phyloP scores from a whole-genome alignment of 2,797 vertebrate species.

The Anisognathus igniventris region DNA sequence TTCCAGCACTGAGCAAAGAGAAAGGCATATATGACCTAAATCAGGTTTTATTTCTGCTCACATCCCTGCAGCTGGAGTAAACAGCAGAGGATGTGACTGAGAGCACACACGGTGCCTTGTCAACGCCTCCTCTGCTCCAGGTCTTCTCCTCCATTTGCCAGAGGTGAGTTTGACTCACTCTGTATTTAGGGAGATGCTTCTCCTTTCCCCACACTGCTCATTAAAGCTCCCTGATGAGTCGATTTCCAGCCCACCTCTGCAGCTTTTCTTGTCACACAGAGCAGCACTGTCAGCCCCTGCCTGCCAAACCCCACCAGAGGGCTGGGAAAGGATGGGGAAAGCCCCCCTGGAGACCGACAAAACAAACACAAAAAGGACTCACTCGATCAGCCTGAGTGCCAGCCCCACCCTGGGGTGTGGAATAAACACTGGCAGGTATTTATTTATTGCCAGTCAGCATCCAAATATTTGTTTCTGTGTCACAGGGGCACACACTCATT shows the following conservation, averaged over 20 bases:
- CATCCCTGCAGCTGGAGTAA: slow-evolving; percentile 45
- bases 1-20: slow-evolving; percentile 7
- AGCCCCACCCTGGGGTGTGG: slow-evolving; percentile 61
- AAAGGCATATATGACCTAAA: slow-evolving; percentile 63
- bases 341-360: neutral
- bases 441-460: slow-evolving; percentile 36
- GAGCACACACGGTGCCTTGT: slow-evolving; percentile 25
- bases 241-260: neutral
- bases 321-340: neutral
- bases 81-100: slow-evolving; percentile 60
- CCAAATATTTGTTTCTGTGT: slow-evolving; percentile 43
- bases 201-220: neutral
- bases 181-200: slow-evolving; percentile 16
- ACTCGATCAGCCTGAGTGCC: neutral
- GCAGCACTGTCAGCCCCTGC: neutral
- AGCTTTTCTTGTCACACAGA: neutral
- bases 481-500: neutral
- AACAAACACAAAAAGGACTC: neutral
- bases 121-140: slow-evolving; percentile 26
- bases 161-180: slow-evolving; percentile 52
- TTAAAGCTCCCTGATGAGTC: neutral
- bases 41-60: slow-evolving; percentile 60
- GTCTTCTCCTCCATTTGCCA: slow-evolving; percentile 15
- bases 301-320: neutral
- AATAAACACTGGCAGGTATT: slow-evolving; percentile 30